A percentile compares a stretch with the other conserved stretches of the same genome.
Conservation (phyloP, 2,113 vertebrate species). For the Erythrocercus mccallii region DNA sequence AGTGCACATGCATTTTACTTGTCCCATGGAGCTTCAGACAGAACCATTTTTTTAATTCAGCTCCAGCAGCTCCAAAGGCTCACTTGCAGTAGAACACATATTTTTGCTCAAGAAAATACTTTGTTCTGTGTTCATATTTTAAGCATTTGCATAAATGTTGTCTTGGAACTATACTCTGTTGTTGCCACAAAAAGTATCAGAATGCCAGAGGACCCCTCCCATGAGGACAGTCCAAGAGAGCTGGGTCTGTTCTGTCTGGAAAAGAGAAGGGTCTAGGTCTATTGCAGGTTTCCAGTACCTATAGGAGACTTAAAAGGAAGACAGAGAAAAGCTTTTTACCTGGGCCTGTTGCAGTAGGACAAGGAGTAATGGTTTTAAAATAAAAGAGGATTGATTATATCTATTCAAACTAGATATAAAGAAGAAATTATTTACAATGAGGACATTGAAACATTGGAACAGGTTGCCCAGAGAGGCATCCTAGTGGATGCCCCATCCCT, state of each 20-base stretch:
- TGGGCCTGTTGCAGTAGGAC: rapidly evolving
- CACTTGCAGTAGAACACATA: not conserved
- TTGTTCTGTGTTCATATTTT: not conserved
- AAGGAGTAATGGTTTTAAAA: not conserved
- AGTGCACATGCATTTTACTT: not conserved
- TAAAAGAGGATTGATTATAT: not conserved
- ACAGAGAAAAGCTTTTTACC: not conserved
- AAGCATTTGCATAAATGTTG: not conserved
- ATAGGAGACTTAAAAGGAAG: not conserved
- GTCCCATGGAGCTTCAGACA: not conserved
- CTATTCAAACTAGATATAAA: not conserved
- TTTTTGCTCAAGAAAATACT: not conserved
- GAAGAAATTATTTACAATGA: not conserved
- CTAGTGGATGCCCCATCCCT: not conserved
- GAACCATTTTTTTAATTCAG: not conserved
- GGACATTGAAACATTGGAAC: not conserved
- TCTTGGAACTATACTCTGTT: not conserved
- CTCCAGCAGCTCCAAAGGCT: not conserved
- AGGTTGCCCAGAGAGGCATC: not conserved
- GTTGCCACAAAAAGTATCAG: not conserved
- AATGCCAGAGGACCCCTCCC: not conserved
- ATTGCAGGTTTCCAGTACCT: not conserved
- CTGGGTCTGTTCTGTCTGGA: not conserved
- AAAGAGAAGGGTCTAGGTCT: not conserved
- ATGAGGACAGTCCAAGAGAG: not conserved